Evolutionary conservation across 2,888 invertebrate species (phyloP), one percentile per base, ranked within the genome.

Genomic region (Meghimatium bilineatum): DNA sequence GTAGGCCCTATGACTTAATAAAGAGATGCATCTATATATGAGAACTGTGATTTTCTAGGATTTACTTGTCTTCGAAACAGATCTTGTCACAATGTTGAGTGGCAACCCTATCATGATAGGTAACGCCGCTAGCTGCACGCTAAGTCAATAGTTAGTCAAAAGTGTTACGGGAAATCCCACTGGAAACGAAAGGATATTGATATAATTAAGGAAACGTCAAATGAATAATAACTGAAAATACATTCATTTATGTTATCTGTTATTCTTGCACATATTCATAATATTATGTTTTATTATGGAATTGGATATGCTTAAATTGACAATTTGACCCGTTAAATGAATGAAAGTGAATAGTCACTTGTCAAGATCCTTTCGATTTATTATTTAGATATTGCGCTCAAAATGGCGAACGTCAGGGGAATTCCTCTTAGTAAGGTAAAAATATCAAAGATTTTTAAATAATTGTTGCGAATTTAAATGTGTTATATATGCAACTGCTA

Each of bases 401-500:
- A 77, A 38, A 79, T 79, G 79, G 79, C 79, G 79, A 44, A 67
- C 10, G 32, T 79, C 36, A 77, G n/a, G 52, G 79, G 79, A 69
- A 79, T 79, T 32, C 79, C 67, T 6, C 79, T 79, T 29, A 79
- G 79, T 34, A 79, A 79, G 79, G 79, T 79, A 79, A 12, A 79
- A 72, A 44, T 26, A 72, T 29, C 34, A 6, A 10, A 38, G 36
- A 20, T 69, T 69, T 69, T 26, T 36, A 38, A 69, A 34, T 56
- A 56, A 56, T 56, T 56, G 56, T 23, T 56, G 56, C 20, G 8
- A 5, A 6, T 38, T 69, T 38, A 36, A 1, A 38, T 69, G 5
- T 38, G 36, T 36, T 67, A 14, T 44, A 8, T 44, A 44, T 44
- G 12, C 44, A 44, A 12, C 5, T 44, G 5, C 44, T 20, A 34